Evolutionary conservation across 2,113 vertebrate genomes (phyloP).

Genomic region (Amblyornis subalaris): DNA sequence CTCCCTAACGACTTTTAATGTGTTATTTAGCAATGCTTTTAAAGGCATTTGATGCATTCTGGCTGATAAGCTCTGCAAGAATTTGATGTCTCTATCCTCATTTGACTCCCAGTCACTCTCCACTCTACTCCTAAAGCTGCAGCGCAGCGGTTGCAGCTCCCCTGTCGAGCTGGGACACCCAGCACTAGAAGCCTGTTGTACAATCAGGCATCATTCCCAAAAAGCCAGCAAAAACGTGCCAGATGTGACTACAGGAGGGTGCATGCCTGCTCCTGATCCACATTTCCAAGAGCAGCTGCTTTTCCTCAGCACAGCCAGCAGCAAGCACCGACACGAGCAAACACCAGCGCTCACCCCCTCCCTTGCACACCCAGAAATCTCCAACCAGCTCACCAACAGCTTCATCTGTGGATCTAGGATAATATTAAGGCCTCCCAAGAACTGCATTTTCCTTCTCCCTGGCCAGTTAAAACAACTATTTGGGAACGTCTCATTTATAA

Average conservation of each 20-base stretch:
- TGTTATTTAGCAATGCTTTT: neutral
- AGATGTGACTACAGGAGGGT: neutral
- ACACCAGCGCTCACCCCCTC: neutral
- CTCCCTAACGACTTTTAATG: neutral
- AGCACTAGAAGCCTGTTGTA: neutral
- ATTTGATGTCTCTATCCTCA: neutral
- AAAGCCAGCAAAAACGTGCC: neutral
- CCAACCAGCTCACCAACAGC: neutral
- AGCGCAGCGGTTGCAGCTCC: rapidly evolving
- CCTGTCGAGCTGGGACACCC: rapidly evolving
- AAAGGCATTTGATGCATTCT: neutral
- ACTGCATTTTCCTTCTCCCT: neutral
- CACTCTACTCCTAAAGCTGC: neutral
- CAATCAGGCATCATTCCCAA: neutral
- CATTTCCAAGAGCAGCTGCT: neutral
- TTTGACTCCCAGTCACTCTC: neutral
- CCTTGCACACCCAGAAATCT: neutral
- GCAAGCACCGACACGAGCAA: rapidly evolving
- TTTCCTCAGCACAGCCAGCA: neutral
- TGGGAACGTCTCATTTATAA: neutral
- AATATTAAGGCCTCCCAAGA: neutral
- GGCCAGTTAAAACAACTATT: neutral
- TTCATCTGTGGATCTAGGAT: neutral
- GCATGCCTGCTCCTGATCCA: neutral
- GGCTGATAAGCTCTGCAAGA: neutral